A percentile compares a stretch with the other conserved stretches of the same genome.
Evolutionary conservation across 2,888 invertebrate genomes (phyloP).

Genomic region (Rhopalosiphum nymphaeae): DNA sequence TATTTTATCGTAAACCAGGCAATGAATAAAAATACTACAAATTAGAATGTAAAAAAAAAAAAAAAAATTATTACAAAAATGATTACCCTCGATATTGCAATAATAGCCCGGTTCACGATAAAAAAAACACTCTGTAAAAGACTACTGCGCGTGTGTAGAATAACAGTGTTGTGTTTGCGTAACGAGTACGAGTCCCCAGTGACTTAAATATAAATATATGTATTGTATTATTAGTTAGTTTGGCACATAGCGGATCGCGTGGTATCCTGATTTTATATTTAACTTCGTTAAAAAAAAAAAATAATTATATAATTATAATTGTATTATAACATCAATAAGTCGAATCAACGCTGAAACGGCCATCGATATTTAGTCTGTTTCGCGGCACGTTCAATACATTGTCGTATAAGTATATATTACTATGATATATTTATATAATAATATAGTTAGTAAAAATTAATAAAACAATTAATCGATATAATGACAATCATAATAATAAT

Average conservation of each 20-base stretch:
- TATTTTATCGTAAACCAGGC: background rate
- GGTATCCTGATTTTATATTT: background rate
- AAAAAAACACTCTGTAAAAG: background rate
- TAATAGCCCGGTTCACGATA: background rate
- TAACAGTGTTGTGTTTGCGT: background rate
- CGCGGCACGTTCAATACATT: background rate
- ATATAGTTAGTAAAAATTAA: constrained; percentile 11
- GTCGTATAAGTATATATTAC: background rate
- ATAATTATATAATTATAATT: background rate
- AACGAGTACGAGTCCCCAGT: constrained; percentile 33
- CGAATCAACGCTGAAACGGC: background rate
- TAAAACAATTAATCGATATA: background rate
- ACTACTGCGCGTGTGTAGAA: background rate
- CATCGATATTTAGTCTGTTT: background rate
- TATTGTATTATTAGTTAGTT: constrained; percentile 47
- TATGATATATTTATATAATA: background rate
- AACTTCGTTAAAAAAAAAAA: background rate
- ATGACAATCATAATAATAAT: background rate
- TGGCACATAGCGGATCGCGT: constrained; percentile 42
- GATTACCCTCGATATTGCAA: background rate
- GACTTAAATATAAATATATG: background rate
- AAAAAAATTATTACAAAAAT: background rate
- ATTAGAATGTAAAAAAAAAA: background rate
- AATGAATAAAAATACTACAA: background rate
- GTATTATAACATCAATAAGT: background rate